These are phyloP conservation scores for Rhinopomastus cyanomelas DNA, from an alignment of 2,113 vertebrate species.

Conservation along the genomic window DNA sequence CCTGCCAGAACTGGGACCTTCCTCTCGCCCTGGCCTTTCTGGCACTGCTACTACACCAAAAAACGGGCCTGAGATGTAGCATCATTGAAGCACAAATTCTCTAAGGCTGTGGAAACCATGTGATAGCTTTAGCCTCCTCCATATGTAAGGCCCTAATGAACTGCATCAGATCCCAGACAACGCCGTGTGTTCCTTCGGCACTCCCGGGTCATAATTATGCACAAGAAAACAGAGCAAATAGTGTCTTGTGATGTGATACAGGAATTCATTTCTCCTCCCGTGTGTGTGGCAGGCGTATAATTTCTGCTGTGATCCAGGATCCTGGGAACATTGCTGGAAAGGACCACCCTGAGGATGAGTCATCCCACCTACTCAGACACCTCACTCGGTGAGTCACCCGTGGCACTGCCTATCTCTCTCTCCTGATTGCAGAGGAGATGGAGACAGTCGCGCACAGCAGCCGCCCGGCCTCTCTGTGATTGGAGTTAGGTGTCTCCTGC, in stretches of 20 bases:
- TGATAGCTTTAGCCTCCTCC: neutral
- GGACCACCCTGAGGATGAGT: conserved; percentile 44
- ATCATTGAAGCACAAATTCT: neutral
- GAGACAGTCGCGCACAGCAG: neutral
- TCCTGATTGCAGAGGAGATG: neutral
- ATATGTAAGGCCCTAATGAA: neutral
- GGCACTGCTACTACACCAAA: neutral
- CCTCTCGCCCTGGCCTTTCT: neutral
- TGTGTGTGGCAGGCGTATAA: neutral
- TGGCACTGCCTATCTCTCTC: neutral
- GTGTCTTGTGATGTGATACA: neutral
- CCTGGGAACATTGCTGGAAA: neutral
- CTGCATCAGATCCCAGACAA: neutral
- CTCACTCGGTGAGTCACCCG: neutral
- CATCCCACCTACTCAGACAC: conserved; percentile 46
- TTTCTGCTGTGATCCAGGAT: neutral
- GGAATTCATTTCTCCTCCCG: neutral
- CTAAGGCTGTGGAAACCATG: neutral
- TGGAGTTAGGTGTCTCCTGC: neutral
- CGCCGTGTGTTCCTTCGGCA: neutral
- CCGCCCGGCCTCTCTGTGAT: neutral
- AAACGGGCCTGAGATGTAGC: neutral
- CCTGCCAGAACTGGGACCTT: neutral
- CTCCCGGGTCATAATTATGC: neutral
- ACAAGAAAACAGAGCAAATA: neutral